These are phyloP conservation scores for Cataglyphis cursor DNA, from an alignment of 2,888 invertebrate species.

Conservation along the genomic window DNA sequence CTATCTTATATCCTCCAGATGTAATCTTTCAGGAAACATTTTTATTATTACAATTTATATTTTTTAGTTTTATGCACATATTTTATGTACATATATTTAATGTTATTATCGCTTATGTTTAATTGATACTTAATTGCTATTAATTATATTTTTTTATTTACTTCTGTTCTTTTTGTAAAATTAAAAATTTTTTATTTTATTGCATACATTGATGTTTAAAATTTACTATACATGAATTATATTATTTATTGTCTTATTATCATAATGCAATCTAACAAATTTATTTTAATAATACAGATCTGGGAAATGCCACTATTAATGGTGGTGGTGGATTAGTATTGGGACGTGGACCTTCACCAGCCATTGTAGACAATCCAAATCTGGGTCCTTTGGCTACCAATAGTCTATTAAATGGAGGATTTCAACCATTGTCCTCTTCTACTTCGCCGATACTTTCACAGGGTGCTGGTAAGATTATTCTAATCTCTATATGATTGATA, in stretches of 20 bases:
- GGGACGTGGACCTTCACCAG: constrained; percentile 89
- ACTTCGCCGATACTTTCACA: constrained; percentile 89
- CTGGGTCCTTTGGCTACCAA: constrained; percentile 82
- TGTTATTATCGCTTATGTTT: not conserved
- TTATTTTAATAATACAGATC: constrained; percentile 82
- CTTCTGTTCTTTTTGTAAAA: not conserved
- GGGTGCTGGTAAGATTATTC: constrained; percentile 78
- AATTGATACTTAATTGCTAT: not conserved
- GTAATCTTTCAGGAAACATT: not conserved
- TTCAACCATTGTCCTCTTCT: constrained; percentile 88
- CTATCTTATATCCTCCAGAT: constrained; percentile 22
- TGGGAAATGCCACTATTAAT: constrained; percentile 86
- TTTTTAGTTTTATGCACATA: not conserved
- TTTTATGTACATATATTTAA: not conserved
- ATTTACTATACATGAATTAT: not conserved
- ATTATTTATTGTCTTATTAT: not conserved
- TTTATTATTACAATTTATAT: not conserved
- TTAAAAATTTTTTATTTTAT: constrained; percentile 9
- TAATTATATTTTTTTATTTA: not conserved
- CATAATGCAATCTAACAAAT: not conserved
- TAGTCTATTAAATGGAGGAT: constrained; percentile 87
- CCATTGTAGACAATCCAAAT: constrained; percentile 87
- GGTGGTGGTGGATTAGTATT: constrained; percentile 87
- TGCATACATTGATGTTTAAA: not conserved
- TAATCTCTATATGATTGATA: not conserved